Base-by-base conservation (phyloP, 2,888 invertebrate species). In the Aphodius granarius region DNA sequence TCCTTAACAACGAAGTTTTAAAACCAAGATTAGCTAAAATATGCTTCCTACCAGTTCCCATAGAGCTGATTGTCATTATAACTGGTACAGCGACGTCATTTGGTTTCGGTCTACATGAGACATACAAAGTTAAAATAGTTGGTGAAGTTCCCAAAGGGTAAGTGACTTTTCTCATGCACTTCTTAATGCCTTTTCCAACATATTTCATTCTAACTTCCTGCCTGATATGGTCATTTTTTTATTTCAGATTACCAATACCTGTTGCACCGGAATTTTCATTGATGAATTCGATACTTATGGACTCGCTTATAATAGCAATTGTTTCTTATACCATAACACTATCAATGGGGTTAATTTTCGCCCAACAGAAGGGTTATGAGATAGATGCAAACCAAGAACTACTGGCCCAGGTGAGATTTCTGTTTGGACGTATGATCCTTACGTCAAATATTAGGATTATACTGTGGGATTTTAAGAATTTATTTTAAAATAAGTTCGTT, bases 271-370 rank as follows among this genome's bases (percentile, higher is more conserved):
- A 89, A 0, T 83, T 93, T 68, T 86, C 87, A 72, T 84, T 94
- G 68, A 82, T 93, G 62, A 87, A 89, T 0, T 81, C 86, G 3
- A 87, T 93, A 43, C 85, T 91, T 2, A 80, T 92, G 0, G 93
- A 93, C 81, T 89, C 91, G 17, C 88, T 93, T 75, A 90, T 91
- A 62, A 92, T 93, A 79, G 91, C 92, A 5, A 89, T 94, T 81
- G 93, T 94, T 6, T 92, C 92, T 9, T 94, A 92, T 82, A 92
- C 93, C 0, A 90, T 94, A 71, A 91, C 92, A 0, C 90, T 94
- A 86, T 94, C 94, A 0, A 92, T 94, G 92, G 93, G 91, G 0
- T 86, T 94, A 72, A 93, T 94, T 76, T 93, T 94, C 83, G 93
- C 94, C 6, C 91, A 91, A 81, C 94, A 93, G 83, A 86, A 90